Evolutionary conservation across 2,888 invertebrate species (phyloP).

Genomic region (Monoplex corrugatus): DNA sequence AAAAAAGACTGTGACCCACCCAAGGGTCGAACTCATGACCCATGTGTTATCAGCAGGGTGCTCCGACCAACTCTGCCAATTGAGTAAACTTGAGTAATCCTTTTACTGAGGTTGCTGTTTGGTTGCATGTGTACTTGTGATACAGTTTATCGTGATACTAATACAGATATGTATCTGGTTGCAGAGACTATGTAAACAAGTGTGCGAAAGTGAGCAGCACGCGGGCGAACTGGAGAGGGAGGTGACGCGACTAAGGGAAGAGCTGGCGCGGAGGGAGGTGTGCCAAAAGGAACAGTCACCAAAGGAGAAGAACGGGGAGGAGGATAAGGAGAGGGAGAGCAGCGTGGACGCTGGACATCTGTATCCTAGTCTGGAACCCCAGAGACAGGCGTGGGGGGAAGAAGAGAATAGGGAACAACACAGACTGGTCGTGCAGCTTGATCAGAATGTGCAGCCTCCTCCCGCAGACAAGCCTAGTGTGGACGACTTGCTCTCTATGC

Average conservation of each 20-base stretch:
- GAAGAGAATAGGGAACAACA: background rate
- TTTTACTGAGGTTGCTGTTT: no score
- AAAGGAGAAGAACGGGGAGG: background rate
- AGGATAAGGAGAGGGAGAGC: background rate
- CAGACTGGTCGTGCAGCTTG: no score
- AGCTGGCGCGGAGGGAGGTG: slow-evolving; percentile 43
- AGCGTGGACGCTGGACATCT: background rate
- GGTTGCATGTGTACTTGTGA: no score
- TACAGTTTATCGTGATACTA: no score
- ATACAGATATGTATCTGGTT: slow-evolving; percentile 38
- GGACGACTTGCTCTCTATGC: slow-evolving; percentile 23
- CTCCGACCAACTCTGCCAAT: no score
- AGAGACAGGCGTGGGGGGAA: background rate
- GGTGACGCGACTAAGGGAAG: slow-evolving; percentile 38
- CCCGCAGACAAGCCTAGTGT: background rate
- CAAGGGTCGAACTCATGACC: no score
- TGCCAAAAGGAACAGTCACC: background rate
- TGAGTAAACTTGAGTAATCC: no score
- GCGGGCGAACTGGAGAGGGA: slow-evolving; percentile 50
- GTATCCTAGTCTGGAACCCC: background rate
- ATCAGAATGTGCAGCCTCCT: no score
- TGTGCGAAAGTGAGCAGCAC: slow-evolving; percentile 50
- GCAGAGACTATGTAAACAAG: slow-evolving; percentile 48
- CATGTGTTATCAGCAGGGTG: no score
- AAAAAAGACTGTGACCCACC: no score